These are phyloP conservation scores for Mimumesa dahlbomi DNA, from an alignment of 2,888 invertebrate species.

Conservation along the genomic window DNA sequence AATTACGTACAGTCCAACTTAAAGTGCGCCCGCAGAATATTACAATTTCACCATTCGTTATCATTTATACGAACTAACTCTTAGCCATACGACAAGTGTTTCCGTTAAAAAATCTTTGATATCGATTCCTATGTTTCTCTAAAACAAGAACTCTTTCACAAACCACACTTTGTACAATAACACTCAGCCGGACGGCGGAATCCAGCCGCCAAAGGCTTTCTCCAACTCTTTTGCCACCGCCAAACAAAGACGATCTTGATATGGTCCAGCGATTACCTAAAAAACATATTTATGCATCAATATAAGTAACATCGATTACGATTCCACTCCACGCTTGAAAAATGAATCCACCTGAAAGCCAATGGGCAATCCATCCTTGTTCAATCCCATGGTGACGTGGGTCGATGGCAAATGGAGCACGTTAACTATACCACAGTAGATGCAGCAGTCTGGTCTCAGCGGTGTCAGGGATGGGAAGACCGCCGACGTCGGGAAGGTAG, in stretches of 20 bases:
- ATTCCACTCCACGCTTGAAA: not conserved
- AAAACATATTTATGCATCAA: too few species aligned
- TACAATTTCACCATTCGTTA: too few species aligned
- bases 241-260: constrained; percentile 90
- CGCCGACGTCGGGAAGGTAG: constrained; percentile 81
- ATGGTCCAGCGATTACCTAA: constrained; percentile 87
- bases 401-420: constrained; percentile 88
- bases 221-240: constrained; percentile 91
- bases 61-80: too few species aligned
- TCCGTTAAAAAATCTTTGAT: too few species aligned
- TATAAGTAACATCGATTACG: too few species aligned
- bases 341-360: constrained; percentile 86
- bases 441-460: constrained; percentile 83
- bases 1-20: too few species aligned
- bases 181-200: constrained; percentile 79
- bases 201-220: constrained; percentile 91
- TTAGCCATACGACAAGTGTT: too few species aligned
- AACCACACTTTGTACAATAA: not conserved
- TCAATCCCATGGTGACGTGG: constrained; percentile 87
- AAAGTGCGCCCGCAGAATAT: too few species aligned
- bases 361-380: constrained; percentile 85
- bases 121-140: too few species aligned
- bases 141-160: not conserved
- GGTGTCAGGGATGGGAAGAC: constrained; percentile 82
- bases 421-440: constrained; percentile 87